Conservation (phyloP, 2,113 vertebrate genomes). For the Psammodynastes pulverulentus region DNA sequence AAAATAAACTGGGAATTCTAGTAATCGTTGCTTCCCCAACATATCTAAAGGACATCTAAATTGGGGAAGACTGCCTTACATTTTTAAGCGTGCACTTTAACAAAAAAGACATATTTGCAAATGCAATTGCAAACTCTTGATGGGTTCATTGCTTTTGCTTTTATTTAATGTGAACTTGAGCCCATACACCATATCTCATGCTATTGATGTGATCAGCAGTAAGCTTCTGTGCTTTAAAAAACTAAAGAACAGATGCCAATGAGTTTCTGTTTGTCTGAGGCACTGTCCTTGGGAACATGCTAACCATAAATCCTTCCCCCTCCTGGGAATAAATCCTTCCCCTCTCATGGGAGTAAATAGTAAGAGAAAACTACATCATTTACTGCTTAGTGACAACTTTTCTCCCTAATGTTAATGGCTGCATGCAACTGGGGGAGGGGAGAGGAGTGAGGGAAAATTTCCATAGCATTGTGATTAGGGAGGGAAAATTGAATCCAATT, state of each 20-base stretch:
- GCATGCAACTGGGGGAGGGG: neutral
- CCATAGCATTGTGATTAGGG: neutral
- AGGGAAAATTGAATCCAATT: neutral
- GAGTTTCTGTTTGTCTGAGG: neutral
- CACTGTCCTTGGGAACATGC: neutral
- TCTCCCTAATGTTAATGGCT: neutral
- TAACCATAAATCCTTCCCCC: neutral
- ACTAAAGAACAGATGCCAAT: neutral
- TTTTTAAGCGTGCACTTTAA: neutral
- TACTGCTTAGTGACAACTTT: neutral
- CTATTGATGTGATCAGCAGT: neutral
- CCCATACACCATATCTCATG: neutral
- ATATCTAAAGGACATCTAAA: neutral
- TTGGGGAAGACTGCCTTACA: neutral
- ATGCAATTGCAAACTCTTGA: neutral
- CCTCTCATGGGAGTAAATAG: neutral
- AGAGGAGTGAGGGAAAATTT: neutral
- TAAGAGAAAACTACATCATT: neutral
- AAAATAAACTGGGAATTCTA: neutral
- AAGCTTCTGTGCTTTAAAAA: neutral
- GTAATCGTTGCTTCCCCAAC: neutral
- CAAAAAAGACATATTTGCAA: neutral
- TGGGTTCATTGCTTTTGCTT: neutral
- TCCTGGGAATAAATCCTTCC: neutral
- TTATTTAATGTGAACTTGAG: neutral